Base-by-base conservation (phyloP, 1,140 invertebrate species). In the Halictus rubicundus region DNA sequence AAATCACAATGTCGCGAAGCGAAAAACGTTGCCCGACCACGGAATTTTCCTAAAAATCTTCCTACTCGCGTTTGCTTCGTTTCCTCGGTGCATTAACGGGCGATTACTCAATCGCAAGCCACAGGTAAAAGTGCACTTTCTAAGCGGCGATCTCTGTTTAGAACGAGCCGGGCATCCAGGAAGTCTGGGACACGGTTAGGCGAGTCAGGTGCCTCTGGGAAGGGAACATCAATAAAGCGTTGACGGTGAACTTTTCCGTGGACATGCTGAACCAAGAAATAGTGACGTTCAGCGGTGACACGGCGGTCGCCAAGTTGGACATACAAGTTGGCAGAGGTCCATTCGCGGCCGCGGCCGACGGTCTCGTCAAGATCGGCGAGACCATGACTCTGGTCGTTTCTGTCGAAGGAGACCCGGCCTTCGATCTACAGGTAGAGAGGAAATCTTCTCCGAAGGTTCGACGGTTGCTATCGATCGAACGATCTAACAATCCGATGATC, bases 241-340 rank as follows among this genome's bases (percentile, higher is more conserved):
- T 97, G 39, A 95, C 95, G 0, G 96, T 96, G 1, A 95, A 96
- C 7, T 91, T 97, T 16, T 96, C 95, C 64, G 96, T 98, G 1
- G 96, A 96, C 37, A 97, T 97, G 95, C 89, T 97, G 68, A 96
- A 96, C 78, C 96, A 96, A 88, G 95, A 97, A 85, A 95, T 96
- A 21, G 96, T 97, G 25, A 96, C 96, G 37, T 97, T 97, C 91
- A 96, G 95, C 83, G 97, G 96, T 7, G 96, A 97, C 82, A 97
- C 96, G 6, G 96, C 96, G 0, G 95, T 96, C 84, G 97, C 96
- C 5, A 95, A 95, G 85, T 92, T 98, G 59, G 97, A 97, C 83
- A 96, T 98, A 65, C 96, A 97, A 92, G 92, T 95, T 49, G 97
- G 97, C 9, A 94, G 95, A 89, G 97, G 97, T 78, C 97, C 97